Percentiles rank a stretch among this genome's conserved stretches.
Evolutionary conservation across 2,797 vertebrate genomes (phyloP).

Genomic region (Carduelis carduelis): DNA sequence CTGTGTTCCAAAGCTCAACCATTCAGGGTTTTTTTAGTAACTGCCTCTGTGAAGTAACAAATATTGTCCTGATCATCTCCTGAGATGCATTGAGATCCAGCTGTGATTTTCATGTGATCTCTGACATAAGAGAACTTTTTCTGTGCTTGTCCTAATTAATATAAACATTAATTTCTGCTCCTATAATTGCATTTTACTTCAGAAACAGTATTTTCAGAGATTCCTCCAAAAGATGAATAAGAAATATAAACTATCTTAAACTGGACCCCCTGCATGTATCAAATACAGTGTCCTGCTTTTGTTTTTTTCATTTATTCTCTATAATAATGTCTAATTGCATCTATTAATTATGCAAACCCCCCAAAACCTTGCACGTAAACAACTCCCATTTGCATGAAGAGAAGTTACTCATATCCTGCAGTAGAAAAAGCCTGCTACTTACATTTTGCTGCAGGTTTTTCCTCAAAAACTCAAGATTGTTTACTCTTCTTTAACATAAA

Average conservation of each 20-base stretch:
- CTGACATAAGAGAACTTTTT: background rate
- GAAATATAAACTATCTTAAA: background rate
- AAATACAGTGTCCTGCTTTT: background rate
- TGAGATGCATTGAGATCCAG: background rate
- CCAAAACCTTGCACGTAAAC: background rate
- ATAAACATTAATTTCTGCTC: background rate
- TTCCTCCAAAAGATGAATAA: background rate
- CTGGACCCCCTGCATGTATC: background rate
- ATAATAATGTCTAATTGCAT: background rate
- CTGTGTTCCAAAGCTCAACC: background rate
- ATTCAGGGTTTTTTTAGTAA: background rate
- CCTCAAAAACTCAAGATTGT: background rate
- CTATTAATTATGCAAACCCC: background rate
- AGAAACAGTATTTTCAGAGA: background rate
- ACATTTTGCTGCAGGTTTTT: background rate
- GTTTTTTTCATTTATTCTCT: background rate
- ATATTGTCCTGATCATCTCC: background rate
- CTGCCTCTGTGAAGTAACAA: background rate
- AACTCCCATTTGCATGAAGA: background rate
- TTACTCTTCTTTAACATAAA: background rate
- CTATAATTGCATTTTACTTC: background rate
- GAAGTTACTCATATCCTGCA: background rate
- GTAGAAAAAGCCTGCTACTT: background rate
- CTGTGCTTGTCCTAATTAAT: background rate
- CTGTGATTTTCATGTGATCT: background rate